Percentiles rank a stretch among this genome's conserved stretches.
Evolutionary conservation across 2,888 invertebrate species (phyloP).

Genomic region (Sceliomorpha sp.): DNA sequence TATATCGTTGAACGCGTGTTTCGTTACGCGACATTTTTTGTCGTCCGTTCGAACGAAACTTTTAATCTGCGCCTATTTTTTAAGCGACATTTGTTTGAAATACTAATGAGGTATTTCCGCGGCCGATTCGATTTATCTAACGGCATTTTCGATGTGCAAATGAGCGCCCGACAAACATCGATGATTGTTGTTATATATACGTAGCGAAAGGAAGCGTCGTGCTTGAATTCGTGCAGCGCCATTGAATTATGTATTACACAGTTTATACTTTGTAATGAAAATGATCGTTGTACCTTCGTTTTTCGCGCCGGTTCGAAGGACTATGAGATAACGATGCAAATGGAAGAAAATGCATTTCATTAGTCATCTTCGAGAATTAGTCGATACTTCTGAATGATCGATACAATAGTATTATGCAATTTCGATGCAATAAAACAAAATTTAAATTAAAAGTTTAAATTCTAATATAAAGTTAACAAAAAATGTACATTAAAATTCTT

Average conservation of each 20-base stretch:
- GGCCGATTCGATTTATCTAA: slow-evolving; percentile 56
- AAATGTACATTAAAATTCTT: too few relatives aligned
- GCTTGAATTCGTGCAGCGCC: slow-evolving; percentile 12
- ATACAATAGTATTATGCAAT: too few relatives aligned
- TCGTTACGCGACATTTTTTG: slow-evolving; percentile 10
- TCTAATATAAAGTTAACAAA: too few relatives aligned
- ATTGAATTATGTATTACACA: slow-evolving; percentile 29
- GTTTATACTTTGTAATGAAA: slow-evolving; percentile 41
- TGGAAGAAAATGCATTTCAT: too few relatives aligned
- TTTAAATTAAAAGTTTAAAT: too few relatives aligned
- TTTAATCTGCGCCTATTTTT: slow-evolving; percentile 7
- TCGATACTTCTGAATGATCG: too few relatives aligned
- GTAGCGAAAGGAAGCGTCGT: slow-evolving; percentile 26
- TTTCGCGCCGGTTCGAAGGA: too few relatives aligned
- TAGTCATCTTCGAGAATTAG: too few relatives aligned
- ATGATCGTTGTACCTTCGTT: slow-evolving; percentile 15
- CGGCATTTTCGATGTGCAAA: slow-evolving; percentile 17
- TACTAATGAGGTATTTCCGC: slow-evolving; percentile 28
- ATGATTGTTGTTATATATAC: slow-evolving; percentile 24
- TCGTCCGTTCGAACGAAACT: not conserved
- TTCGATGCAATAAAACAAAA: too few relatives aligned
- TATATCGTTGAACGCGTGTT: slow-evolving; percentile 1
- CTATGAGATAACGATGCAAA: too few relatives aligned
- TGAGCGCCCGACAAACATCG: slow-evolving; percentile 26
- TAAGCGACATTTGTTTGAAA: slow-evolving; percentile 18